Base-by-base conservation (phyloP, 1,140 invertebrate genomes). In the Rhynchophorus ferrugineus region DNA sequence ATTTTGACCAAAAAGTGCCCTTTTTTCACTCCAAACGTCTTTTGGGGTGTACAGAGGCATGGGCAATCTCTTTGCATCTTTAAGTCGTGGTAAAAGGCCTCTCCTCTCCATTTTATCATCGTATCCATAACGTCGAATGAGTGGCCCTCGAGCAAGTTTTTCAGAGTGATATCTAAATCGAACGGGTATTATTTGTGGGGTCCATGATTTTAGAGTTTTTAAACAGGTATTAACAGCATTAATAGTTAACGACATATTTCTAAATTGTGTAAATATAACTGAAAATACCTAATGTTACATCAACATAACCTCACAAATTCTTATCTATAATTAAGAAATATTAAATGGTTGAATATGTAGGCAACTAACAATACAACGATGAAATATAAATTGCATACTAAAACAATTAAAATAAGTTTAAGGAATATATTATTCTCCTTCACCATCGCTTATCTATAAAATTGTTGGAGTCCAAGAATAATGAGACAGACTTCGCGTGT, bases 1-100 rank as follows among this genome's bases (percentile, higher is more conserved):
- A 75, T 97, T 97, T 68, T 96, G 92, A 1, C 93, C 93, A 75
- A 91, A 94, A 0, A 92, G 64, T 7, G 91, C 90, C 66, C 78
- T 78, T 58, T 82, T 83, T 59, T 82, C 73, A 7, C 66, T 62
- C 92, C 92, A 97, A 1, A 63, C 50, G 71, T 92, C 77, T 59
- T 73, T 78, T 0, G 87, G 86, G 52, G 76, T 74, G 51, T 89
- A 91, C 22, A 78, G 67, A 2, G 84, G 84, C 62, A 89, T 78
- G 9, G 80, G 76, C n/a, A 82, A 59, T 57, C 66, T 68, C 18
- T 66, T 64, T 17, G 71, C 71, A 36, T 68, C 71, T 48, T 70
- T 69, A 18, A 73, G 61, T 56, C 83, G 77, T 0, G 88, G 86
- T 33, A 91, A 67, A 9, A 81, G 59, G n/a, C 87, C 88, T 45